A percentile compares a stretch with the other conserved stretches of the same genome.
Evolutionary conservation across 2,888 invertebrate genomes (phyloP).

Genomic region (Hirtodrosophila duncani): DNA sequence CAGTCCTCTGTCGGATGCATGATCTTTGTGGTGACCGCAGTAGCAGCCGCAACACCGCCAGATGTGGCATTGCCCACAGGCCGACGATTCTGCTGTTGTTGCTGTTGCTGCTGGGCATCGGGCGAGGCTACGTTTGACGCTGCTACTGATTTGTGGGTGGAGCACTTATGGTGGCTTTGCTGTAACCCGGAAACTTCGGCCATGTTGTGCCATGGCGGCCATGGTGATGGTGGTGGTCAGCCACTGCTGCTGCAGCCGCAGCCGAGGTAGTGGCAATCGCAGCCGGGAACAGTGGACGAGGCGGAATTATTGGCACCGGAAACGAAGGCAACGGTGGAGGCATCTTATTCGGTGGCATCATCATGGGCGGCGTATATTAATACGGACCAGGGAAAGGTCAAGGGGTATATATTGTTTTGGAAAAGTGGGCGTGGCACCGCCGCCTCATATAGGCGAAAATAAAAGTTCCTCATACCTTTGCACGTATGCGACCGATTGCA

Average conservation of each 20-base stretch:
- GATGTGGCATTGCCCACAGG: slow-evolving; percentile 46
- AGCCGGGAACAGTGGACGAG: slow-evolving; percentile 89
- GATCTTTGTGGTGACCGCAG: slow-evolving; percentile 91
- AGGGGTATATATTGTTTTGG: too few species aligned
- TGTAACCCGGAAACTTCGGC: slow-evolving; percentile 89
- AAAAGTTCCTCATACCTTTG: too few species aligned
- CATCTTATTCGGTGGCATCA: slow-evolving; percentile 82
- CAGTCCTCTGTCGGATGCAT: slow-evolving; percentile 96
- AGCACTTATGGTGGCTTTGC: slow-evolving; percentile 87
- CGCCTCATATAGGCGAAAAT: too few species aligned
- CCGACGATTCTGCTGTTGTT: slow-evolving; percentile 71
- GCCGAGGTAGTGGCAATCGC: slow-evolving; percentile 84
- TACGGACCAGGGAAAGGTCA: slow-evolving; percentile 61
- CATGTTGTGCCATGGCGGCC: slow-evolving; percentile 80
- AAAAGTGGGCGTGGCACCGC: too few species aligned
- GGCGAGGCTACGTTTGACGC: slow-evolving; percentile 31
- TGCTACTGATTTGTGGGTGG: slow-evolving; percentile 81
- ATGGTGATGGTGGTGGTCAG: slow-evolving; percentile 44
- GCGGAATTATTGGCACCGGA: slow-evolving; percentile 83
- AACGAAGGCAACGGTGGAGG: slow-evolving; percentile 84
- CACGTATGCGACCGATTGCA: too few species aligned
- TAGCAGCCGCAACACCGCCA: slow-evolving; percentile 83
- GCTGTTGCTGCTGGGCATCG: slow-evolving; percentile 75
- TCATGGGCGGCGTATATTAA: slow-evolving; percentile 80
- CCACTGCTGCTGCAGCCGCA: slow-evolving; percentile 77